These are phyloP conservation scores for Monopterus albus DNA, from an alignment of 2,113 vertebrate genomes.

Conservation along the genomic window DNA sequence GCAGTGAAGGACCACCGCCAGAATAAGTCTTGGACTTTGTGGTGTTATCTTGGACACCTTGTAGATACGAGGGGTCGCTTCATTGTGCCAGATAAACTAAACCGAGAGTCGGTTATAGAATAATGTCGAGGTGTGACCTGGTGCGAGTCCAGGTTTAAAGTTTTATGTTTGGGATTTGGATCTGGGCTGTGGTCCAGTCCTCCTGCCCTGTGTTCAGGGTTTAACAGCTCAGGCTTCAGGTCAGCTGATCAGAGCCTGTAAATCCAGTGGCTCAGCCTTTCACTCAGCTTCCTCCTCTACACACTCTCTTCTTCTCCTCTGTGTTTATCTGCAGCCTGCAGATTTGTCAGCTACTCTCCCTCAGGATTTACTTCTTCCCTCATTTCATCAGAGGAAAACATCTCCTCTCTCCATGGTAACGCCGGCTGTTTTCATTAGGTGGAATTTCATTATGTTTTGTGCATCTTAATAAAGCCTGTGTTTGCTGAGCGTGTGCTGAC, in stretches of 20 bases:
- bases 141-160: background rate
- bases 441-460: conserved; percentile 52
- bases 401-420: conserved; percentile 51
- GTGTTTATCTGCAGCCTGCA: conserved; percentile 62
- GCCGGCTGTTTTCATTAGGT: conserved; percentile 50
- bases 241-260: conserved; percentile 45
- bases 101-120: no score
- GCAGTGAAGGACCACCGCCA: no score
- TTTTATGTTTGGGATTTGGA: conserved; percentile 12
- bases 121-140: background rate
- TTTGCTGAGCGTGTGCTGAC: conserved; percentile 16
- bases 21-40: no score
- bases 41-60: no score
- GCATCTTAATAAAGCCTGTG: conserved; percentile 36
- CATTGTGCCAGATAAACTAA: no score
- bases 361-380: conserved; percentile 50
- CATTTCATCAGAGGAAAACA: conserved; percentile 45
- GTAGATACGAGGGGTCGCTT: no score
- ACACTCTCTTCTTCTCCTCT: conserved; percentile 38
- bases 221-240: conserved; percentile 30
- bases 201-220: conserved; percentile 30
- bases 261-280: conserved; percentile 33
- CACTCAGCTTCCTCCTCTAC: background rate
- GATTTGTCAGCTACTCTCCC: conserved; percentile 47
- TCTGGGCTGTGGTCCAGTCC: background rate